Percentiles rank a stretch among this genome's conserved stretches.
phyloP scores from a whole-genome alignment of 2,888 invertebrate species.

The Calameuta idolon region DNA sequence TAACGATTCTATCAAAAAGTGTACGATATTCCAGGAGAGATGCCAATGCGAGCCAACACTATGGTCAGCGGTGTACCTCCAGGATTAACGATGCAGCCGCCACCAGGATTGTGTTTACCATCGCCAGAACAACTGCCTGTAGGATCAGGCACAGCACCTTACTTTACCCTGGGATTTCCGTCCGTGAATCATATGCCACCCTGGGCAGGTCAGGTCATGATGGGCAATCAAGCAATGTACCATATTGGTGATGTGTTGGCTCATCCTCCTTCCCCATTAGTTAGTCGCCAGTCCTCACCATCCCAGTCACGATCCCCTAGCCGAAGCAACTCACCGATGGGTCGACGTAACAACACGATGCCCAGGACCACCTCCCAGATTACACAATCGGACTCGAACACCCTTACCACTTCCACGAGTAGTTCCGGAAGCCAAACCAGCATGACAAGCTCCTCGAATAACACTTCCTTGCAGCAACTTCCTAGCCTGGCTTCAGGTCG shows the following conservation, averaged over 20 bases:
- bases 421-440: constrained; percentile 58
- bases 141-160: constrained; percentile 49
- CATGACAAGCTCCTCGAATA: constrained; percentile 56
- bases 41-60: constrained; percentile 56
- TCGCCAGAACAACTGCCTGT: constrained; percentile 60
- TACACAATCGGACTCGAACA: constrained; percentile 51
- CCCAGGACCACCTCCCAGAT: constrained; percentile 66
- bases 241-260: constrained; percentile 57
- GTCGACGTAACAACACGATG: constrained; percentile 60
- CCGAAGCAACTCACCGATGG: constrained; percentile 62
- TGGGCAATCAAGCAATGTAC: constrained; percentile 61
- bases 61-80: constrained; percentile 59
- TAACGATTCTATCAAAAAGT: background rate
- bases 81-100: constrained; percentile 58
- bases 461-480: constrained; percentile 48
- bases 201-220: constrained; percentile 59
- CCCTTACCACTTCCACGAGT: constrained; percentile 52
- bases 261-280: constrained; percentile 77
- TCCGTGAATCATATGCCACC: constrained; percentile 60
- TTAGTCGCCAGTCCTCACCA: constrained; percentile 81
- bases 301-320: constrained; percentile 74
- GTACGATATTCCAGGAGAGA: constrained; percentile 48
- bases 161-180: constrained; percentile 59
- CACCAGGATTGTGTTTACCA: constrained; percentile 59
- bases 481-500: constrained; percentile 42